phyloP scores from a whole-genome alignment of 2,888 invertebrate genomes.

The Neoitamus cyanurus region DNA sequence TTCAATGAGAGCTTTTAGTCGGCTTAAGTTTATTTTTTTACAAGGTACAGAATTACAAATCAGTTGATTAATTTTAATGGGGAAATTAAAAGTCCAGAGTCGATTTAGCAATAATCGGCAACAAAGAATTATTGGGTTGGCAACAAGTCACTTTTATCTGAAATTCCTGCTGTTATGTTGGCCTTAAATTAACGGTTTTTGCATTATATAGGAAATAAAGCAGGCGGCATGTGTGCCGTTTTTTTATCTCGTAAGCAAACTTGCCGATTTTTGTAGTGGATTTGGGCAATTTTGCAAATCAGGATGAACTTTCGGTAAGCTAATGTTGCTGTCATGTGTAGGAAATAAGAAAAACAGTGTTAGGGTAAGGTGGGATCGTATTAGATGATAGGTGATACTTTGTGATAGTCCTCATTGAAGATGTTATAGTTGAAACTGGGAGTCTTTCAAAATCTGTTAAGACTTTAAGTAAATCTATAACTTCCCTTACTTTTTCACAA shows the following conservation, averaged over 20 bases:
- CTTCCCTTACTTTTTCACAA: too few species aligned
- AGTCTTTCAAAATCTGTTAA: too few species aligned
- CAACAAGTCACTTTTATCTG: background rate
- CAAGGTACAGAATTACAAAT: background rate
- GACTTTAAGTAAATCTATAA: too few species aligned
- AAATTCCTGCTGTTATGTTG: background rate
- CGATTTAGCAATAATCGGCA: background rate
- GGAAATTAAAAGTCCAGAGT: background rate
- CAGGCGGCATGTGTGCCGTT: background rate
- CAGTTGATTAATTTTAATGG: background rate
- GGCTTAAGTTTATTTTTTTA: background rate
- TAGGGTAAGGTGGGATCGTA: too few species aligned
- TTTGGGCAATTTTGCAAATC: background rate
- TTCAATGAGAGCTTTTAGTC: background rate
- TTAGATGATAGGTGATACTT: too few species aligned
- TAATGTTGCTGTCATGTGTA: too few species aligned
- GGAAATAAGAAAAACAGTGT: too few species aligned
- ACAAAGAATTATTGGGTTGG: background rate
- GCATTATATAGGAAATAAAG: background rate
- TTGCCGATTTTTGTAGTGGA: background rate
- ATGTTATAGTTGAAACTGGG: too few species aligned
- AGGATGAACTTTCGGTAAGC: background rate
- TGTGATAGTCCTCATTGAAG: too few species aligned
- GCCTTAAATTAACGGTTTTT: background rate
- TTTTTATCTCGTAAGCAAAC: background rate